A percentile compares a stretch with the other conserved stretches of the same genome.
phyloP scores from a whole-genome alignment of 1,140 invertebrate species.

The Hyposmocoma kahamanoa region DNA sequence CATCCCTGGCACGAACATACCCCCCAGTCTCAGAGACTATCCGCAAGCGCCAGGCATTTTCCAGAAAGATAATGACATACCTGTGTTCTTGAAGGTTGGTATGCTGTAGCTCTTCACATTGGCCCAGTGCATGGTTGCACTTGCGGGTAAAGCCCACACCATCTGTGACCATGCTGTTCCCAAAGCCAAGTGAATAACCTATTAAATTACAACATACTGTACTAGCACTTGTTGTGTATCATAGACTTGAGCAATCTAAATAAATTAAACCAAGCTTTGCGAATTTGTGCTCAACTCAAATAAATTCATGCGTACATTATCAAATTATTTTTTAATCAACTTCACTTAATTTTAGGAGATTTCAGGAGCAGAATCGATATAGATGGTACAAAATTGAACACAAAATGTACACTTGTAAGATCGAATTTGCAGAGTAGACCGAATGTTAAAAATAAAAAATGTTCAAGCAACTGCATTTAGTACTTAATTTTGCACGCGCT shows the following conservation, averaged over 20 bases:
- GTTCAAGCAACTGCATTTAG: no score
- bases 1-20: slow-evolving; percentile 55
- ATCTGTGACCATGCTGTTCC: slow-evolving; percentile 51
- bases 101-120: slow-evolving; percentile 60
- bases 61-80: slow-evolving; percentile 62
- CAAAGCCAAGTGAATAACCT: slow-evolving; percentile 40
- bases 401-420: no score
- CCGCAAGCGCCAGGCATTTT: slow-evolving; percentile 37
- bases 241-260: slow-evolving; percentile 18
- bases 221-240: slow-evolving; percentile 36
- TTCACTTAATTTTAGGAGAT: no score
- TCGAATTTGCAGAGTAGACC: no score
- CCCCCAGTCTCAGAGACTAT: slow-evolving; percentile 40
- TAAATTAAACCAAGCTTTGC: slow-evolving; percentile 11
- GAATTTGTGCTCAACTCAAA: no score
- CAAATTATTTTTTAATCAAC: no score
- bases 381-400: no score
- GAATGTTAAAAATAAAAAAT: no score
- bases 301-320: no score
- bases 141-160: slow-evolving; percentile 41
- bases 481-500: no score
- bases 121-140: slow-evolving; percentile 37
- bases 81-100: slow-evolving; percentile 61
- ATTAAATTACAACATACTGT: slow-evolving; percentile 27
- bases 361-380: no score